A percentile compares a stretch with the other conserved stretches of the same genome.
Conservation (phyloP, 2,888 invertebrate species). For the Crioceris asparagi region DNA sequence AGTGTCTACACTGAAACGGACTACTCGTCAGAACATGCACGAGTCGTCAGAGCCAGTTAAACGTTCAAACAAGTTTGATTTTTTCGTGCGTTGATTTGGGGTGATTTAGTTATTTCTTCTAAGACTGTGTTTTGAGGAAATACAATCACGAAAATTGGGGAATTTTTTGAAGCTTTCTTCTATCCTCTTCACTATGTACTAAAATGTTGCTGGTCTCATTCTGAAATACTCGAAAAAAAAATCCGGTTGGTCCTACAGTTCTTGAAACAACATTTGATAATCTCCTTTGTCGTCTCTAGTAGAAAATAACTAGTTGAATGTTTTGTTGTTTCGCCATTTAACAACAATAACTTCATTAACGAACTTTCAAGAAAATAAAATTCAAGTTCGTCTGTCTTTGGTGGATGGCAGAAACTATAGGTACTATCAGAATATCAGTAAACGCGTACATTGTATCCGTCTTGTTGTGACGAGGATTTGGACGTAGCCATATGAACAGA, state of each 20-base stretch:
- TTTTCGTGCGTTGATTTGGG: neutral
- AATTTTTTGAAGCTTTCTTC: constrained; percentile 3
- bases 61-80: neutral
- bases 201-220: constrained; percentile 4
- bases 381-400: neutral
- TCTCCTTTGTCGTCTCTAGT: constrained; percentile 1
- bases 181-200: constrained; percentile 2
- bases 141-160: constrained; percentile 2
- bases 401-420: neutral
- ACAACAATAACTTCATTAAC: no score
- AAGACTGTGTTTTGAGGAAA: constrained; percentile 2
- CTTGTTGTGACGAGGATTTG: no score
- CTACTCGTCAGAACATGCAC: neutral
- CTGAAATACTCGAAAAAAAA: constrained; percentile 1
- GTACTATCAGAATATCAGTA: neutral
- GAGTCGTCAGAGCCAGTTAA: neutral
- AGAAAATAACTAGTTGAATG: constrained; percentile 1
- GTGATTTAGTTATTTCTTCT: neutral
- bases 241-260: constrained; percentile 1
- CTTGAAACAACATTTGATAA: constrained; percentile 3
- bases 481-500: no score
- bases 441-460: neutral
- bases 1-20: neutral
- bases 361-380: neutral
- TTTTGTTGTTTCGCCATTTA: neutral